Percentiles rank a stretch among this genome's conserved stretches.
phyloP scores from a whole-genome alignment of 1,140 invertebrate genomes.

The Pogonognathellus flavescens region DNA sequence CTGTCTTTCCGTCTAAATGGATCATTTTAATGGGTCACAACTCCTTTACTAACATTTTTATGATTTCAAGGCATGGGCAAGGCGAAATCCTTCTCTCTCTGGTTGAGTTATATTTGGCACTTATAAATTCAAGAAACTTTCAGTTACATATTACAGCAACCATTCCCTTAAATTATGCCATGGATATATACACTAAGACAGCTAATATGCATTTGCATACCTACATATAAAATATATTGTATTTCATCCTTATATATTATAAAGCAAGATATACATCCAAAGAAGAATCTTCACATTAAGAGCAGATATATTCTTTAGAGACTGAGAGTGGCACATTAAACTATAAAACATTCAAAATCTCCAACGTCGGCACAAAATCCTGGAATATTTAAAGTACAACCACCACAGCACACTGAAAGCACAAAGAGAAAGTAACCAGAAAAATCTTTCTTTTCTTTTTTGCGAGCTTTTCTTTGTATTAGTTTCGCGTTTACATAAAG shows the following conservation, averaged over 20 bases:
- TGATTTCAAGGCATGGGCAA: neutral
- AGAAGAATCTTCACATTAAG: neutral
- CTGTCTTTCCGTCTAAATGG: neutral
- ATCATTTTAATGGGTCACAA: slow-evolving; percentile 14
- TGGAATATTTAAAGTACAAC: slow-evolving; percentile 34
- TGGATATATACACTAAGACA: neutral
- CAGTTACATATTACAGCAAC: neutral
- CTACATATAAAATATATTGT: neutral
- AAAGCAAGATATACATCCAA: neutral
- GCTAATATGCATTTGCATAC: neutral
- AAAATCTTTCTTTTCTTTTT: slow-evolving; percentile 26
- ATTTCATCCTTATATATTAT: neutral
- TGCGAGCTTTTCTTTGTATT: neutral
- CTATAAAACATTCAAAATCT: slow-evolving; percentile 49
- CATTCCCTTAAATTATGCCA: too few relatives aligned
- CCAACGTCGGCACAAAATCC: slow-evolving; percentile 36
- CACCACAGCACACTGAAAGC: neutral
- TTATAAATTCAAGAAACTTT: slow-evolving; percentile 10
- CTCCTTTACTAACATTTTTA: neutral
- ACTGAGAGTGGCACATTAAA: slow-evolving; percentile 33
- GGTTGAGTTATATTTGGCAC: neutral
- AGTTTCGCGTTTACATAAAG: slow-evolving; percentile 8
- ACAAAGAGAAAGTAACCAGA: neutral
- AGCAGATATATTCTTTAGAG: neutral
- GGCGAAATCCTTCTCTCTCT: neutral